phyloP scores from a whole-genome alignment of 2,113 vertebrate species.

The Grantiella picta region DNA sequence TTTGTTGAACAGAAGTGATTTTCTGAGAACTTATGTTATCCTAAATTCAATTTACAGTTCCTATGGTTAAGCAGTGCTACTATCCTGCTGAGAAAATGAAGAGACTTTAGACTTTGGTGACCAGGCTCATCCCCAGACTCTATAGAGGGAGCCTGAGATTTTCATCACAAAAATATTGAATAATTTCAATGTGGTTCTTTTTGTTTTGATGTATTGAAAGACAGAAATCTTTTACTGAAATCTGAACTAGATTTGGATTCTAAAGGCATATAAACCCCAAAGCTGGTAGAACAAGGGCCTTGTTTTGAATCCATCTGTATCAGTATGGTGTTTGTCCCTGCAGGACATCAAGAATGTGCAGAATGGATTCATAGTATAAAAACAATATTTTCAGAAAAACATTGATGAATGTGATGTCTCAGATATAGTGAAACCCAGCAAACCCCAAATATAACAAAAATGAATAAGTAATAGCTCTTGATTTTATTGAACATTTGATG shows the following conservation, averaged over 20 bases:
- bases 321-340: background rate
- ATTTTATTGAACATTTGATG: background rate
- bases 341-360: background rate
- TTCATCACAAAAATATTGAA: background rate
- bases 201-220: background rate
- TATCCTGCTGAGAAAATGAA: background rate
- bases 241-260: background rate
- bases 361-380: background rate
- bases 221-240: background rate
- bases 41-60: background rate
- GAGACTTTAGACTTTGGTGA: background rate
- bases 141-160: background rate
- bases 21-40: background rate
- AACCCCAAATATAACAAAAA: background rate
- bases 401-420: background rate
- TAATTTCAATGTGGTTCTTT: background rate
- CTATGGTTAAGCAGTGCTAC: background rate
- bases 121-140: background rate
- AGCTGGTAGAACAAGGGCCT: background rate
- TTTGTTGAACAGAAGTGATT: background rate
- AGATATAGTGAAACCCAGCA: background rate
- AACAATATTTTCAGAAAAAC: background rate
- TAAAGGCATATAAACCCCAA: background rate
- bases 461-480: background rate
- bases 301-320: background rate